Evolutionary conservation across 2,888 invertebrate genomes (phyloP).

Genomic region (Athrips mouffetella): DNA sequence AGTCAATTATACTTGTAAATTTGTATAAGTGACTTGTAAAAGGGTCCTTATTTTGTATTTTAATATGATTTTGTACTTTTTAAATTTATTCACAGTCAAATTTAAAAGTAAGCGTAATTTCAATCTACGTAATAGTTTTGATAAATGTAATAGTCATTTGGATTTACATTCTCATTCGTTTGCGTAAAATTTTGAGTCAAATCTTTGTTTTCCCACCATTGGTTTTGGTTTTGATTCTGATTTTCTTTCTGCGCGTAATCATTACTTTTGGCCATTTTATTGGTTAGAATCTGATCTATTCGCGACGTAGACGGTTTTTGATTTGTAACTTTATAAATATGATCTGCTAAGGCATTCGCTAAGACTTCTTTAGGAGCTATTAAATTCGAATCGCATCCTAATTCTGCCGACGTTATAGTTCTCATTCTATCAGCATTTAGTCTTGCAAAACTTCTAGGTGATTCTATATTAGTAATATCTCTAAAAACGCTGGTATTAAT

Average conservation of each 20-base stretch:
- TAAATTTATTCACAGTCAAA: slow-evolving; percentile 1
- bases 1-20: no score
- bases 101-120: slow-evolving; percentile 9
- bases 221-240: no score
- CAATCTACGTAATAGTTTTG: slow-evolving; percentile 23
- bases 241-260: slow-evolving; percentile 53
- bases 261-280: slow-evolving; percentile 51
- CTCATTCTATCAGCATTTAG: slow-evolving; percentile 66
- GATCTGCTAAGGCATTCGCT: slow-evolving; percentile 67
- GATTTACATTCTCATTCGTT: slow-evolving; percentile 43
- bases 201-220: slow-evolving; percentile 56
- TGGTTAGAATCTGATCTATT: slow-evolving; percentile 68
- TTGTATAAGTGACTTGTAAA: no score
- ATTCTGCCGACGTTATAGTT: slow-evolving; percentile 54
- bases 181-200: slow-evolving; percentile 50
- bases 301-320: slow-evolving; percentile 70
- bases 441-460: slow-evolving; percentile 60
- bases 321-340: slow-evolving; percentile 75
- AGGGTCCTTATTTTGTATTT: no score
- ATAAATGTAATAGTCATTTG: slow-evolving; percentile 33
- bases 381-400: slow-evolving; percentile 49
- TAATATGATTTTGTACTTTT: no score
- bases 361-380: slow-evolving; percentile 70
- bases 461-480: slow-evolving; percentile 61
- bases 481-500: slow-evolving; percentile 36